These are phyloP conservation scores for Therioaphis trifolii DNA, from an alignment of 2,888 invertebrate genomes.

Conservation along the genomic window DNA sequence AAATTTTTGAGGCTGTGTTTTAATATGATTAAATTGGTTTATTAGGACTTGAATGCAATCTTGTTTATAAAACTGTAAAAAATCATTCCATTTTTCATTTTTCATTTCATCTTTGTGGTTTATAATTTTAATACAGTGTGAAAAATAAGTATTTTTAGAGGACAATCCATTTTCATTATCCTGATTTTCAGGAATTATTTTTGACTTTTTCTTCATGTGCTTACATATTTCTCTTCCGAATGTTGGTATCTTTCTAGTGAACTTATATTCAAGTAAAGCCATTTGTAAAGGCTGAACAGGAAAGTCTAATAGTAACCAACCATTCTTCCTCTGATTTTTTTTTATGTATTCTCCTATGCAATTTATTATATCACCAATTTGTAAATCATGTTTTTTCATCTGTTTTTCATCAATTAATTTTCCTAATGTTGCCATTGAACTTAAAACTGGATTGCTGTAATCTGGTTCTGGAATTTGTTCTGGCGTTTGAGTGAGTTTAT, in stretches of 20 bases:
- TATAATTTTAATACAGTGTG: slow-evolving; percentile 40
- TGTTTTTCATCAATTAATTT: slow-evolving; percentile 44
- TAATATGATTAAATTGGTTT: not conserved
- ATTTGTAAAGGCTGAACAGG: slow-evolving; percentile 38
- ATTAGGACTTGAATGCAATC: slow-evolving; percentile 15
- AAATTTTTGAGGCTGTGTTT: not conserved
- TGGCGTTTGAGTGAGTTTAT: slow-evolving; percentile 50
- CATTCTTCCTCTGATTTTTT: slow-evolving; percentile 21
- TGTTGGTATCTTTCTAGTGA: slow-evolving; percentile 25
- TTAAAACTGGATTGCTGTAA: slow-evolving; percentile 36
- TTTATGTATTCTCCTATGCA: slow-evolving; percentile 32
- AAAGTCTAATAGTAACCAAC: slow-evolving; percentile 47
- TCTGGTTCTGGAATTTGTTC: slow-evolving; percentile 53
- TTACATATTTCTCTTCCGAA: slow-evolving; percentile 22
- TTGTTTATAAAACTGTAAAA: slow-evolving; percentile 36
- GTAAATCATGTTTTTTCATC: slow-evolving; percentile 25
- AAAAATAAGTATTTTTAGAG: slow-evolving; percentile 17
- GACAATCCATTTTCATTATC: not conserved
- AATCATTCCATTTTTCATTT: slow-evolving; percentile 12
- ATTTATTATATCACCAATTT: slow-evolving; percentile 41
- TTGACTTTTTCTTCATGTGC: not conserved
- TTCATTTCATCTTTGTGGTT: slow-evolving; percentile 4
- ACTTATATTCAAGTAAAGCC: slow-evolving; percentile 52
- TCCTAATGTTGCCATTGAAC: slow-evolving; percentile 43
- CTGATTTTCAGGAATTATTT: not conserved